phyloP scores from a whole-genome alignment of 1,140 invertebrate species.

The Leptinotarsa lineolata region DNA sequence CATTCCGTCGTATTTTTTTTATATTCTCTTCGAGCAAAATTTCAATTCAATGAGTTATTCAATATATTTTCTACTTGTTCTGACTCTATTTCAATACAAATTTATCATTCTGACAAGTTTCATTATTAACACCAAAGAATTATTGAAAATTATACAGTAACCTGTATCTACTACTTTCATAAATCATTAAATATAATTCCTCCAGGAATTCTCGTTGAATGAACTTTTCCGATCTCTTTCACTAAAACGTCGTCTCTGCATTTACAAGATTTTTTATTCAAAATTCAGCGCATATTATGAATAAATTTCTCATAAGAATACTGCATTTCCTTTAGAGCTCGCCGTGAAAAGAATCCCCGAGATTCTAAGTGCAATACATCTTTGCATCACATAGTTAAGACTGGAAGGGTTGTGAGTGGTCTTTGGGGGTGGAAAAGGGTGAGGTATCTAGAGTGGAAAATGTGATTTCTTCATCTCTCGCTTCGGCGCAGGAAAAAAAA shows the following conservation, averaged over 20 bases:
- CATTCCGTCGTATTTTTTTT: no score
- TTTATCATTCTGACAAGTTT: background rate
- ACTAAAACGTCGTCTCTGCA: background rate
- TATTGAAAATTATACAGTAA: background rate
- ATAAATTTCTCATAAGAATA: conserved; percentile 27
- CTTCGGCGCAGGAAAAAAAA: conserved; percentile 43
- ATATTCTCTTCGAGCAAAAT: no score
- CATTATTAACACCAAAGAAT: background rate
- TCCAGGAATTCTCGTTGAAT: background rate
- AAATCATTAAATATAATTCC: conserved; percentile 1
- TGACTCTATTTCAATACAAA: no score
- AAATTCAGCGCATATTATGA: conserved; percentile 26
- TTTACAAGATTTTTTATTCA: conserved; percentile 22
- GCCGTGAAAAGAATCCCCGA: conserved; percentile 22
- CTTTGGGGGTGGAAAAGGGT: conserved; percentile 40
- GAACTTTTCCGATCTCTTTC: background rate
- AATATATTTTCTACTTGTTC: no score
- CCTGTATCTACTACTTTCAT: background rate
- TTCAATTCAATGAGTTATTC: no score
- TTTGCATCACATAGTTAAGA: conserved; percentile 52
- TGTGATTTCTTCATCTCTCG: conserved; percentile 56
- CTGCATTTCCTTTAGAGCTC: conserved; percentile 17
- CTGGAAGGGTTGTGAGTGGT: conserved; percentile 55
- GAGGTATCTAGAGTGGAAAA: conserved; percentile 53
- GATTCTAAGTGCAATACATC: conserved; percentile 35